Conservation (phyloP, 2,888 invertebrate species). For the Pseudococcus viburni region DNA sequence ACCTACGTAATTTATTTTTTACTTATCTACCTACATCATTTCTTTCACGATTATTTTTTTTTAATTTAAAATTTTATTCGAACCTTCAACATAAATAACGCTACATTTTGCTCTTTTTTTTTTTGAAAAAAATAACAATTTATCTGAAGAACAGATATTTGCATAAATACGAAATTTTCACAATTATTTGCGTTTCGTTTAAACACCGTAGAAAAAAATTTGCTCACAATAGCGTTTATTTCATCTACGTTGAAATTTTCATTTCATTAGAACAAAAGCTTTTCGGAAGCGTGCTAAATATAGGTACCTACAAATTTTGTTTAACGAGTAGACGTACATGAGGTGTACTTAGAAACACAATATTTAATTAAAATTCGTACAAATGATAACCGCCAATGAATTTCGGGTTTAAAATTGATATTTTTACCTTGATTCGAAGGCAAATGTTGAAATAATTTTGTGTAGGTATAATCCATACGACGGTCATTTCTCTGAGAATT, state of each 20-base stretch:
- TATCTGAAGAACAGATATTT: background rate
- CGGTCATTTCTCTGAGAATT: too few relatives aligned
- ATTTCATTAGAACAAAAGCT: slow-evolving; percentile 44
- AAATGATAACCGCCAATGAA: too few relatives aligned
- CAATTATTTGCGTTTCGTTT: slow-evolving; percentile 19
- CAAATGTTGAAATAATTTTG: too few relatives aligned
- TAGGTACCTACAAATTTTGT: background rate
- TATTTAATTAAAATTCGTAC: background rate
- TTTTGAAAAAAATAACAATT: background rate
- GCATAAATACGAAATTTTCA: slow-evolving; percentile 6
- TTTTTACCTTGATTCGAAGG: too few relatives aligned
- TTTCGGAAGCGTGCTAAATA: slow-evolving; percentile 9
- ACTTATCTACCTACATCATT: background rate
- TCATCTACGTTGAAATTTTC: background rate
- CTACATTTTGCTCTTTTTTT: too few relatives aligned
- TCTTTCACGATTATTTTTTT: background rate
- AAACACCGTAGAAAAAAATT: slow-evolving; percentile 1
- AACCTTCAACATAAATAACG: too few relatives aligned
- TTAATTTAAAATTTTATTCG: background rate
- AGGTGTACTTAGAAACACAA: background rate
- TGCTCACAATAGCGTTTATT: background rate
- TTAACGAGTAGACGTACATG: background rate
- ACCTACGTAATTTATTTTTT: background rate
- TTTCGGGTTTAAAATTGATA: background rate
- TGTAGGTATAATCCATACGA: too few relatives aligned